Base-by-base conservation (phyloP, 2,113 vertebrate genomes). In the Gadus macrocephalus region DNA sequence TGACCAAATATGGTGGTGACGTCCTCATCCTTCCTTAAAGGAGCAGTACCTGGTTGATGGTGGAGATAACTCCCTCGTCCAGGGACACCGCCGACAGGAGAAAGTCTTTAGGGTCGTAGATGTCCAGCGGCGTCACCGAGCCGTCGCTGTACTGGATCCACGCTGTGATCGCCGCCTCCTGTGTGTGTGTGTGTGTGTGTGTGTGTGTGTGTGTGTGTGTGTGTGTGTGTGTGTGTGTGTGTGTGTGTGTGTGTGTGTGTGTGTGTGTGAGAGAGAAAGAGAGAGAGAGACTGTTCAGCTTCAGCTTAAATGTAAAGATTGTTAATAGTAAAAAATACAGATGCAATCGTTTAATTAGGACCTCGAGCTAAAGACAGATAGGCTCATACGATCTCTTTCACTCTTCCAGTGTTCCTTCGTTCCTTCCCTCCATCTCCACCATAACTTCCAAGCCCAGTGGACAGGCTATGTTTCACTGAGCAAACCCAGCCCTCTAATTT, bases 141-240 rank as follows among this genome's bases (percentile, higher is more conserved):
- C 96, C 95, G 0, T 98, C 97, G 0, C 96, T 98, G 91, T 98
- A 98, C 85, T 98, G 85, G 73, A 97, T 89, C 97, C 96, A 99
- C 0, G 93, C 90, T 0, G 95, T 98, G 86, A 98, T 90, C 22
- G 90, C 81, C 2, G 96, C 97, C 82, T 99, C 97, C 96, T 99
- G 55, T 17, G 55, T 16, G 28, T 38, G 20, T 49, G 42, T 49
- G 42, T 49, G 42, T 49, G 42, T 49, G 42, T 49, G 42, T 49
- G 42, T 20, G 20, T 20, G 20, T 20, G 20, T 20, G 20, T 20
- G 20, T 20, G 20, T 20, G 20, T 20, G 20, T 20, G 20, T 20
- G 20, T 20, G 20, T 20, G 20, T 20, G 20, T 20, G 20, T 20
- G 20, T 20, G 20, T 20, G 20, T 20, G 20, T 20, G 20, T 20